Conservation (phyloP, 2,888 invertebrate species). For the Aporophyla nigra region DNA sequence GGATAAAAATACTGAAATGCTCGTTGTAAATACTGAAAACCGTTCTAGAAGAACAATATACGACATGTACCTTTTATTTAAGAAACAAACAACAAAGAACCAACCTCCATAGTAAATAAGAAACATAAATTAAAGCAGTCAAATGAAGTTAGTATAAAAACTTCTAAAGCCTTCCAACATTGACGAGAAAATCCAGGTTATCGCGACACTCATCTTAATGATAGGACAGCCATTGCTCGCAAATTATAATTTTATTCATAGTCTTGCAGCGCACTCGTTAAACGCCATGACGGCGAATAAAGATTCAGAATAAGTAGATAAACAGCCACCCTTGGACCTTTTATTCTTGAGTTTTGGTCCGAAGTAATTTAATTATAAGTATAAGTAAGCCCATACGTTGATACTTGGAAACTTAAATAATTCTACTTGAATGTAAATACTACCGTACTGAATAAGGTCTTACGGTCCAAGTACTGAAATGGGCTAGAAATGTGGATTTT, state of each 20-base stretch:
- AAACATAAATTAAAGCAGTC: constrained; percentile 5
- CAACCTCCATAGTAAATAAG: constrained; percentile 15
- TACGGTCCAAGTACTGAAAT: constrained; percentile 16
- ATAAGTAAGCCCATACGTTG: constrained; percentile 16
- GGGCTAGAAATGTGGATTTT: constrained; percentile 30
- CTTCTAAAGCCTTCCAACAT: constrained; percentile 19
- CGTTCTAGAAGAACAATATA: constrained; percentile 15
- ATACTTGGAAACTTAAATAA: constrained; percentile 36
- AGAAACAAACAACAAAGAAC: not conserved
- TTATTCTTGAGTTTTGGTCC: constrained; percentile 32
- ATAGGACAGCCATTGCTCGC: constrained; percentile 51
- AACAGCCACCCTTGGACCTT: constrained; percentile 30
- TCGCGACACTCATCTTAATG: constrained; percentile 58
- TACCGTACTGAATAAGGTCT: constrained; percentile 36
- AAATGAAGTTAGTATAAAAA: constrained; percentile 28
- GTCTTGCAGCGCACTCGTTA: constrained; percentile 58
- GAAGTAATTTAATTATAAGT: constrained; percentile 33
- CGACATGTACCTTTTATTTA: not conserved
- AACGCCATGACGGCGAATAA: constrained; percentile 55
- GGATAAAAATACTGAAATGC: constrained; percentile 12
- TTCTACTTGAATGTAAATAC: constrained; percentile 43
- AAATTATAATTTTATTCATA: constrained; percentile 70
- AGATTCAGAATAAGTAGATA: constrained; percentile 41
- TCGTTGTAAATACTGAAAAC: constrained; percentile 1
- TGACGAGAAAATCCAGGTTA: constrained; percentile 60